phyloP scores from a whole-genome alignment of 2,888 invertebrate species.

The Octodonta nipae region DNA sequence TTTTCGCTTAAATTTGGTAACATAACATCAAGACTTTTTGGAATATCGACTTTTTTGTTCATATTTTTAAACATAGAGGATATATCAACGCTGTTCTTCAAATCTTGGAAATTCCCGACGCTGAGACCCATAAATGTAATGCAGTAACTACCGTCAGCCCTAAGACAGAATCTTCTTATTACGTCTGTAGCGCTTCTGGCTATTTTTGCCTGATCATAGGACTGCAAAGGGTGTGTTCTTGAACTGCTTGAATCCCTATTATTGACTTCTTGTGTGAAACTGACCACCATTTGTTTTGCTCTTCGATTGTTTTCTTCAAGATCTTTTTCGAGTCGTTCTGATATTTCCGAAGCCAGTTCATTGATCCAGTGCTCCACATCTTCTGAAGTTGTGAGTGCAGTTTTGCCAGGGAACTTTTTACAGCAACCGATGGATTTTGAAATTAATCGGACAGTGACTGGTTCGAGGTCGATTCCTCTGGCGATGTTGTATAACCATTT shows the following conservation, averaged over 20 bases:
- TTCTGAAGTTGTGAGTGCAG: conserved; percentile 52
- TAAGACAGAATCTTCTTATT: conserved; percentile 42
- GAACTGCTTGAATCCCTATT: conserved; percentile 49
- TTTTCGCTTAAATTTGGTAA: too few relatives aligned
- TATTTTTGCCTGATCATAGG: conserved; percentile 54
- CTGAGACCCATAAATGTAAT: conserved; percentile 64
- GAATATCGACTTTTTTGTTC: too few relatives aligned
- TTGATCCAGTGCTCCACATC: conserved; percentile 66
- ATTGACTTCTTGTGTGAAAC: conserved; percentile 45
- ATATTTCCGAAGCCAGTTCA: conserved; percentile 69
- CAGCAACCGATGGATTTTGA: conserved; percentile 91
- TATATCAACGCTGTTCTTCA: conserved; percentile 37
- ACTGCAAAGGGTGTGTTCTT: conserved; percentile 46
- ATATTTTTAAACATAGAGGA: conserved; percentile 21
- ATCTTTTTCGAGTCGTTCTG: conserved; percentile 71
- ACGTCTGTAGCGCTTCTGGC: conserved; percentile 51
- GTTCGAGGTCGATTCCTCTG: conserved; percentile 75
- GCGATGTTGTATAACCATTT: conserved; percentile 76
- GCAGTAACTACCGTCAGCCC: conserved; percentile 29
- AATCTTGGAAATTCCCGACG: conserved; percentile 63
- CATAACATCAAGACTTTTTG: too few relatives aligned
- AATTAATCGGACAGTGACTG: conserved; percentile 69
- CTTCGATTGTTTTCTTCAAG: conserved; percentile 64
- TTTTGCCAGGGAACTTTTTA: conserved; percentile 80
- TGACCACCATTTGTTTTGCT: conserved; percentile 67